Base-by-base conservation (phyloP, 1,140 invertebrate species). In the Calliphora vicina region DNA sequence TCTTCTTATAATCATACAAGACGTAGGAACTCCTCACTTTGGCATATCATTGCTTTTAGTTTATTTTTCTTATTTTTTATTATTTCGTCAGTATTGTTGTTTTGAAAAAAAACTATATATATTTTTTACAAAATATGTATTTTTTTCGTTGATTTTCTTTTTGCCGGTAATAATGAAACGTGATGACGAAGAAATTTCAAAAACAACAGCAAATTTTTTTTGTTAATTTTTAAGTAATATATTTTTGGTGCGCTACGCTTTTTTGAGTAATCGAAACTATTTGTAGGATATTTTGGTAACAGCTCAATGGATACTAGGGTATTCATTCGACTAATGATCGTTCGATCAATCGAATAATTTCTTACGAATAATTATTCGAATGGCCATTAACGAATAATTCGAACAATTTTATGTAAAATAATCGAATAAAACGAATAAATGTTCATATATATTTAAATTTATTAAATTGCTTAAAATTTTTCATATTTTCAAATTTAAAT, bases 111-210 rank as follows among this genome's bases (percentile, higher is more conserved):
- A 57, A 57, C 6, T n/a, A 57, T 25, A 12, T 67, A 2, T 67
- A 78, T 78, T 25, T 43, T 45, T 76, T 76, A 76, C 73, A 76
- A 43, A 78, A 78, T 26, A 29, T 26, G n/a, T 25, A 25, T 13
- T 2, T 29, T 74, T 23, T 23, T 43, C n/a, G 12, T 78, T 35
- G n/a, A 23, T 43, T 78, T 78, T 76, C 0, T 45, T 12, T 78
- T 78, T 45, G 35, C 74, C 74, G 74, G 74, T 78, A 78, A 23
- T 43, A 78, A 9, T 43, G 25, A 78, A 45, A 78, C 74, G 74
- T 78, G 74, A 78, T 78, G 74, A 78, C 74, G 74, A 78, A 78
- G 35, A 78, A 78, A 78, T 78, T 78, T 78, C 74, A 20, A 67
- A 29, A 78, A 45, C 35, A 45, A 25, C 17, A 50, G 13, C 45